A percentile compares a stretch with the other conserved stretches of the same genome.
phyloP scores from a whole-genome alignment of 2,797 vertebrate species.

The Mallotus villosus region DNA sequence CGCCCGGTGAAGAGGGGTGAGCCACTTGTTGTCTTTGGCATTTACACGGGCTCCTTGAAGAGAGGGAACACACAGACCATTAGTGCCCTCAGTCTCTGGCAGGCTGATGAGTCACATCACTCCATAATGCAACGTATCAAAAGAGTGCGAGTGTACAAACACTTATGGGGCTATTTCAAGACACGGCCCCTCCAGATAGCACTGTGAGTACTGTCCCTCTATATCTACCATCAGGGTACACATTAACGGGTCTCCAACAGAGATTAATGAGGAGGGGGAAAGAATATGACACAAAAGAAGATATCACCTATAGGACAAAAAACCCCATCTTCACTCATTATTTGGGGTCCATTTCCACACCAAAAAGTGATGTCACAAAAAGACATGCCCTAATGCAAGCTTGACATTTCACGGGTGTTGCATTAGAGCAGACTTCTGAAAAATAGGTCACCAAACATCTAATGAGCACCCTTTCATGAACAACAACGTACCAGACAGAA shows the following conservation, averaged over 20 bases:
- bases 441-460: no score
- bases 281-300: no score
- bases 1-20: slow-evolving; percentile 97
- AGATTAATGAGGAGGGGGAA: neutral
- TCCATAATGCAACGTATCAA: neutral
- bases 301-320: no score
- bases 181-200: neutral
- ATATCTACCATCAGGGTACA: neutral
- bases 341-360: no score
- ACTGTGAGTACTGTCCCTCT: neutral
- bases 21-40: slow-evolving; percentile 99
- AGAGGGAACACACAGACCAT: slow-evolving; percentile 29
- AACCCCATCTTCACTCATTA: no score
- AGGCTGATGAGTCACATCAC: neutral
- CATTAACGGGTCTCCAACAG: neutral
- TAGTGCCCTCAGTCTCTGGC: neutral
- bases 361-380: no score
- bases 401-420: neutral
- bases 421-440: neutral
- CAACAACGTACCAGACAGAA: slow-evolving; percentile 89
- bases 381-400: no score
- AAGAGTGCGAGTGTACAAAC: slow-evolving; percentile 56
- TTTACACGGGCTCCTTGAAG: slow-evolving; percentile 94
- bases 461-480: neutral
- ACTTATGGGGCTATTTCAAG: slow-evolving; percentile 74